These are phyloP conservation scores for Oceanodroma leucorhoa DNA, from an alignment of 2,797 vertebrate genomes.

Conservation along the genomic window DNA sequence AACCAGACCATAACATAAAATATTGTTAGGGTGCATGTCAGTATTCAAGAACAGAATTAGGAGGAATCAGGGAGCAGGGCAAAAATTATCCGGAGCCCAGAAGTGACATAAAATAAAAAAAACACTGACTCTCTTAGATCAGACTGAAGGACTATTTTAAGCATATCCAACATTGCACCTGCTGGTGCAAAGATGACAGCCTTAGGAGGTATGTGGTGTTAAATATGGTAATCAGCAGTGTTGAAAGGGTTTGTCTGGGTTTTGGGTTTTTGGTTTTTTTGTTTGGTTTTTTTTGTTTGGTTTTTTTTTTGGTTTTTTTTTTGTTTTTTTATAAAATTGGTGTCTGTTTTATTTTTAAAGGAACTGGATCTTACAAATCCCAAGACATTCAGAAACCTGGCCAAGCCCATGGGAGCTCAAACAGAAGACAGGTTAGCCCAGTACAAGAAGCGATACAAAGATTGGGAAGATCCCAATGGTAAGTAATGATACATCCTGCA, in stretches of 20 bases:
- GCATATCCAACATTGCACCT: background rate
- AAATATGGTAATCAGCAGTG: background rate
- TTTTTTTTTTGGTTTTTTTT: too few species aligned
- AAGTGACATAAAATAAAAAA: background rate
- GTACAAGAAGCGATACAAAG: slow-evolving; percentile 97
- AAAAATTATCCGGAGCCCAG: background rate
- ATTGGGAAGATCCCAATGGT: slow-evolving; percentile 99
- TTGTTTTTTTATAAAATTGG: background rate
- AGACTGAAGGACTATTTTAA: background rate
- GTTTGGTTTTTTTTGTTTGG: background rate
- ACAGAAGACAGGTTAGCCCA: slow-evolving; percentile 94
- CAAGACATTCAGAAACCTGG: slow-evolving; percentile 94
- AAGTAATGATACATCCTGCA: background rate
- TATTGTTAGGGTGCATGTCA: background rate
- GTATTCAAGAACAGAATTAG: background rate
- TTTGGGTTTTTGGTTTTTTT: too few species aligned
- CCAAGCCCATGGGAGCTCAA: slow-evolving; percentile 98
- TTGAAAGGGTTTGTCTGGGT: background rate
- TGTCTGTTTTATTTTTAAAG: slow-evolving; percentile 70
- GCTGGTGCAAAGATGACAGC: background rate
- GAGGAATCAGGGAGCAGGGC: background rate
- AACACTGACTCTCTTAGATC: background rate
- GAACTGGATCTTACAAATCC: slow-evolving; percentile 94
- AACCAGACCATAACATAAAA: background rate
- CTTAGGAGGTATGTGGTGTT: background rate